Evolutionary conservation across 2,888 invertebrate species (phyloP).

Genomic region (Hybos culiciformis): DNA sequence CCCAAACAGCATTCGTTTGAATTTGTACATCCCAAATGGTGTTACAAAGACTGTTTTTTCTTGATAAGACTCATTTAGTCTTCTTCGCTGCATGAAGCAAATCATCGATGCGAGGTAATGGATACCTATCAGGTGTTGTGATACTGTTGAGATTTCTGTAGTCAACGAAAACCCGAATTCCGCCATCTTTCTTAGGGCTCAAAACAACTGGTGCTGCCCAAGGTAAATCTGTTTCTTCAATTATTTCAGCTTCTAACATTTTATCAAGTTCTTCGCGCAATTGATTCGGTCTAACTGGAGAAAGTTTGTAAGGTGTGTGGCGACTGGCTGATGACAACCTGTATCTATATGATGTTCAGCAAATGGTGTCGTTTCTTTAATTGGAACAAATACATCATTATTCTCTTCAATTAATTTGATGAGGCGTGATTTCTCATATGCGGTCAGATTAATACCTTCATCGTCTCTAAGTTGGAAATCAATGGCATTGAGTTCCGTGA

Average conservation of each 20-base stretch:
- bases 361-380: neutral
- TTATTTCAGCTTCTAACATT: conserved; percentile 13
- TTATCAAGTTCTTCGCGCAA: conserved; percentile 4
- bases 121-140: conserved; percentile 7
- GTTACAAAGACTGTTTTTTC: neutral
- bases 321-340: conserved; percentile 16
- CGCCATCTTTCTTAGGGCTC: conserved; percentile 18
- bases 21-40: neutral
- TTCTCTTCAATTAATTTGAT: neutral
- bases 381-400: neutral
- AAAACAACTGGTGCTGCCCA: conserved; percentile 10
- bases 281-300: conserved; percentile 14
- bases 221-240: conserved; percentile 6
- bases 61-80: neutral
- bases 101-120: neutral
- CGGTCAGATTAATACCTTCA: neutral
- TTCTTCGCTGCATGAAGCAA: conserved; percentile 1
- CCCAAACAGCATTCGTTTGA: conserved; percentile 4
- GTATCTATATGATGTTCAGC: conserved; percentile 1
- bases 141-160: conserved; percentile 7
- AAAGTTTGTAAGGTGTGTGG: conserved; percentile 23
- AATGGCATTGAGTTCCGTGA: too few relatives aligned
- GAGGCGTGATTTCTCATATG: neutral
- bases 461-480: neutral
- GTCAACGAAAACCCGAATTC: conserved; percentile 11